These are phyloP conservation scores for Chorisops tibialis DNA, from an alignment of 2,888 invertebrate species.

Conservation along the genomic window DNA sequence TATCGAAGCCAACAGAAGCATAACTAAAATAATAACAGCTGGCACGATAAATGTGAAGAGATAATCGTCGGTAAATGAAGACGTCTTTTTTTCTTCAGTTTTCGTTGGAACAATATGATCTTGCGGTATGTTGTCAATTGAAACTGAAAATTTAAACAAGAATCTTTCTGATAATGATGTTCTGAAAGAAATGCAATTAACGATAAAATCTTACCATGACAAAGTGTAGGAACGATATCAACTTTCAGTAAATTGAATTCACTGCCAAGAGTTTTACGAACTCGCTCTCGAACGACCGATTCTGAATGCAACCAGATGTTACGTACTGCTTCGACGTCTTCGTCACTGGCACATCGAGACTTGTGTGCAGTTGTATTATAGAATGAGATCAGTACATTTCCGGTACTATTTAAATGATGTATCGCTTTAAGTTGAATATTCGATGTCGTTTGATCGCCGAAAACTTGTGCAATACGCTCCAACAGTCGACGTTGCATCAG, in stretches of 20 bases:
- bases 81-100: conserved; percentile 46
- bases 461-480: conserved; percentile 72
- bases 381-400: conserved; percentile 71
- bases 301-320: conserved; percentile 69
- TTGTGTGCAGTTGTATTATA: conserved; percentile 66
- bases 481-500: conserved; percentile 78
- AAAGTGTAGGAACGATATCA: conserved; percentile 54
- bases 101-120: conserved; percentile 44
- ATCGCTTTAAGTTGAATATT: conserved; percentile 74
- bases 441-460: conserved; percentile 69
- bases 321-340: conserved; percentile 70
- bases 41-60: conserved; percentile 84
- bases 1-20: conserved; percentile 81
- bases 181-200: background rate
- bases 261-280: conserved; percentile 59
- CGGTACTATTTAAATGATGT: conserved; percentile 48
- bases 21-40: conserved; percentile 79
- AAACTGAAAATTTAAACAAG: conserved; percentile 35
- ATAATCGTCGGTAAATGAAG: conserved; percentile 61
- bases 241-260: conserved; percentile 62
- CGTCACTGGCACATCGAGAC: conserved; percentile 65
- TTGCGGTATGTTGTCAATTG: conserved; percentile 42
- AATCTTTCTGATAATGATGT: no score
- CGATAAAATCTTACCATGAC: conserved; percentile 42
- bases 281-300: conserved; percentile 55